Conservation (phyloP, 1,140 invertebrate genomes). For the Telenomus remus region DNA sequence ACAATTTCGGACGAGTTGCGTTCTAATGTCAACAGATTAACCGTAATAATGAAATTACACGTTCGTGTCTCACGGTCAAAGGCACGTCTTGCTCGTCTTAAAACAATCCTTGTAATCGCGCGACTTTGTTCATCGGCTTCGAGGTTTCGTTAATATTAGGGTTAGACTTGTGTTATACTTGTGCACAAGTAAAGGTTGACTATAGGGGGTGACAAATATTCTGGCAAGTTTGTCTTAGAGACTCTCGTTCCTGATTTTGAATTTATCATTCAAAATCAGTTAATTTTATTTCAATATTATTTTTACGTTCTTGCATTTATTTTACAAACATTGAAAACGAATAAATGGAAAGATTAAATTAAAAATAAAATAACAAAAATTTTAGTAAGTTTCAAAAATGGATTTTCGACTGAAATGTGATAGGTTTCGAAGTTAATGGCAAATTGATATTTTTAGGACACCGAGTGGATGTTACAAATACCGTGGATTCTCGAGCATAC, state of each 20-base stretch:
- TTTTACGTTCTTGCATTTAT: too few relatives aligned
- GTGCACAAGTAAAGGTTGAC: constrained; percentile 9
- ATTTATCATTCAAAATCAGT: too few relatives aligned
- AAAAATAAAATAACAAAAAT: too few relatives aligned
- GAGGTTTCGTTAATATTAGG: constrained; percentile 63
- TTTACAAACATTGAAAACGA: too few relatives aligned
- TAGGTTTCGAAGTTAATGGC: too few relatives aligned
- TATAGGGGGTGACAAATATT: constrained; percentile 26
- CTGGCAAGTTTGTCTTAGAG: too few relatives aligned
- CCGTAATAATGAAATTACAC: constrained; percentile 75
- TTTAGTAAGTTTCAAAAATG: too few relatives aligned
- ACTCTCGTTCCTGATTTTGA: too few relatives aligned
- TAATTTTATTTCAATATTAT: too few relatives aligned
- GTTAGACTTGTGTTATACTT: constrained; percentile 39
- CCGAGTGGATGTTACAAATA: constrained; percentile 34
- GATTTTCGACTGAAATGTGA: too few relatives aligned
- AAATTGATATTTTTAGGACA: constrained; percentile 14
- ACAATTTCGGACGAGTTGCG: constrained; percentile 65
- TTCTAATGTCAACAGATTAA: constrained; percentile 76
- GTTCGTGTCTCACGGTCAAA: constrained; percentile 65
- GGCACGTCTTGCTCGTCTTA: constrained; percentile 62
- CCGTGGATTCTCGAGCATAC: constrained; percentile 15
- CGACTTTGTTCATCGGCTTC: constrained; percentile 38
- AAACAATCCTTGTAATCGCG: constrained; percentile 63
- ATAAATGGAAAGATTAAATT: too few relatives aligned